A percentile compares a stretch with the other conserved stretches of the same genome.
Evolutionary conservation across 2,888 invertebrate species (phyloP).

Genomic region (Ochlodes sylvanus): DNA sequence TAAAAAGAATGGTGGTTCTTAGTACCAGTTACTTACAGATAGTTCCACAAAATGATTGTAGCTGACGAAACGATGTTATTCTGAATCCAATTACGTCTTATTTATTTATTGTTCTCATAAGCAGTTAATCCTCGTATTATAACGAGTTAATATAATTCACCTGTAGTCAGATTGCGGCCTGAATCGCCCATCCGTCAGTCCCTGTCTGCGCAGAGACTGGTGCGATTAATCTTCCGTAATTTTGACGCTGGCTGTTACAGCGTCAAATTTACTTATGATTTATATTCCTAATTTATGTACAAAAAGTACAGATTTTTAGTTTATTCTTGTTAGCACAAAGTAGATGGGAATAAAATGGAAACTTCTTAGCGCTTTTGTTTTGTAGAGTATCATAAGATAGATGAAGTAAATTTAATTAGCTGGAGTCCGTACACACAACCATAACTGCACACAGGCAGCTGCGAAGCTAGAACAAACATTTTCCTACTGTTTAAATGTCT

Average conservation of each 20-base stretch:
- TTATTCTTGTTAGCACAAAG: background rate
- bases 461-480: too few relatives aligned
- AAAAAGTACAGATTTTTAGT: background rate
- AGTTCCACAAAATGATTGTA: too few relatives aligned
- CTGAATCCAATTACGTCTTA: too few relatives aligned
- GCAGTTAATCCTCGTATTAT: slow-evolving; percentile 1
- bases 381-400: too few relatives aligned
- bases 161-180: slow-evolving; percentile 29
- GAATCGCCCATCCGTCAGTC: slow-evolving; percentile 42
- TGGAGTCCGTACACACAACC: too few relatives aligned
- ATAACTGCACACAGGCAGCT: too few relatives aligned
- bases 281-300: slow-evolving; percentile 5
- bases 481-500: too few relatives aligned
- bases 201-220: slow-evolving; percentile 46
- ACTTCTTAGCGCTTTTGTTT: too few relatives aligned
- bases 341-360: background rate
- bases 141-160: slow-evolving; percentile 19
- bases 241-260: slow-evolving; percentile 27
- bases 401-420: too few relatives aligned
- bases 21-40: too few relatives aligned
- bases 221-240: slow-evolving; percentile 51
- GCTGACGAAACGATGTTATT: too few relatives aligned
- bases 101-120: background rate
- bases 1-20: too few relatives aligned
- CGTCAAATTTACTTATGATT: slow-evolving; percentile 14